Base-by-base conservation (phyloP, 2,113 vertebrate species). In the Leucopsar rothschildi region DNA sequence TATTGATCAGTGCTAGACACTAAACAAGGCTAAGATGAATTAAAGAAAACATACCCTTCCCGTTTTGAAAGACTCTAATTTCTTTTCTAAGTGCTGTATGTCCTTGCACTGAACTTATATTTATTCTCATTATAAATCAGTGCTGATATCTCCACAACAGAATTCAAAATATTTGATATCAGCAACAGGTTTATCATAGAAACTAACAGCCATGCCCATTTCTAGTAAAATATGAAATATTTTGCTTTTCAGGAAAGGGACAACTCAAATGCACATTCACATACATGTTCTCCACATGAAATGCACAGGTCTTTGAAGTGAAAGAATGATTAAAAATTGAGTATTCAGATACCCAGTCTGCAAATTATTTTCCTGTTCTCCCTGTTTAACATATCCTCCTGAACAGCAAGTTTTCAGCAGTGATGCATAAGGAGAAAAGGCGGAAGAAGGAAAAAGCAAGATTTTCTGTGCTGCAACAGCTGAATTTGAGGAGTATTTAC, bases 331-430 rank as follows among this genome's bases (percentile, higher is more conserved):
- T 63, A 82, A 93, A 78, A 89, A 40, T 11, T 37, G 11, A 49
- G 9, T 29, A 20, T 78, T 84, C 80, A 52, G 21, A 71, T 29
- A 29, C 4, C 2, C 31, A 61, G 7, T 5, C 44, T 66, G 19
- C 5, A 71, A 78, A 68, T 78, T 27, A 83, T 63, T 94, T 92
- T 90, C 49, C 37, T 71, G 16, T 44, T 86, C 53, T 84, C 22
- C 25, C 33, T 71, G 13, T 39, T 91, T 72, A 76, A 53, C 15
- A n/a, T 25, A 61, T 45, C 5, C 4, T 8, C 25, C 14, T 29
- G 25, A 57, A 53, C 13, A 73, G 19, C 12, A 16, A 1, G 0
- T 37, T n/a, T 79, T 72, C 53, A 52, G 15, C 42, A 65, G 13
- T 19, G 27, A 42, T 33, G 27, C 21, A 9, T 19, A 35, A 66